A percentile compares a stretch with the other conserved stretches of the same genome.
These are phyloP conservation scores for Aplodontia rufa DNA, from an alignment of 2,113 vertebrate species.

Conservation along the genomic window DNA sequence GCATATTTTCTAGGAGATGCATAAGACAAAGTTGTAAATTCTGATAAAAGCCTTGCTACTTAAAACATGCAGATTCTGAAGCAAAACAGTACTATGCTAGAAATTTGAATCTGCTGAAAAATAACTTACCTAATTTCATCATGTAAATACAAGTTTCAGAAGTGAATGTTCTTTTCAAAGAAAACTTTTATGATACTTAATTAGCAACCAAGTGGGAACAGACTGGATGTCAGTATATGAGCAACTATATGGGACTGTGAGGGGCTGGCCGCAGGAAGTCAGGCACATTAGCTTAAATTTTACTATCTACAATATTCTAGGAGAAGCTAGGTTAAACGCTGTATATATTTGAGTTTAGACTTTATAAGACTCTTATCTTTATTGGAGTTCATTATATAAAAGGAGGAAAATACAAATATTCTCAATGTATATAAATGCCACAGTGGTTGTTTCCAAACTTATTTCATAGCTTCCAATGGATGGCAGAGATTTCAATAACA, in stretches of 20 bases:
- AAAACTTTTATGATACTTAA: background rate
- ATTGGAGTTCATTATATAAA: background rate
- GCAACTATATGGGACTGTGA: background rate
- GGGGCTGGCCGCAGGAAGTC: background rate
- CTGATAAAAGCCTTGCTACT: background rate
- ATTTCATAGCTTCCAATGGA: constrained; percentile 21
- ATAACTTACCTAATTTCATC: background rate
- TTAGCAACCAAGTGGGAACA: background rate
- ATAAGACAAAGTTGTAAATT: background rate
- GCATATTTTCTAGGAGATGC: background rate
- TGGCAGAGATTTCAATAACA: constrained; percentile 49
- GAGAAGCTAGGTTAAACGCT: background rate
- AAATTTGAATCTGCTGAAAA: constrained; percentile 1
- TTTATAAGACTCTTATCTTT: background rate
- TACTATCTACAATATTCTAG: background rate
- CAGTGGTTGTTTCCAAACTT: background rate
- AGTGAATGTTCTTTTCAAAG: background rate
- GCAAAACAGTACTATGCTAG: background rate
- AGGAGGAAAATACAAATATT: constrained; percentile 21
- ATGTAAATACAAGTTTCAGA: background rate
- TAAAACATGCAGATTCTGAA: constrained; percentile 27
- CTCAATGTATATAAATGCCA: background rate
- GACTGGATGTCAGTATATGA: background rate
- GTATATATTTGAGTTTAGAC: constrained; percentile 18
- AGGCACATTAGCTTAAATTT: background rate